These are phyloP conservation scores for Drosophila burlai DNA, from an alignment of 1,140 invertebrate species.

Conservation along the genomic window DNA sequence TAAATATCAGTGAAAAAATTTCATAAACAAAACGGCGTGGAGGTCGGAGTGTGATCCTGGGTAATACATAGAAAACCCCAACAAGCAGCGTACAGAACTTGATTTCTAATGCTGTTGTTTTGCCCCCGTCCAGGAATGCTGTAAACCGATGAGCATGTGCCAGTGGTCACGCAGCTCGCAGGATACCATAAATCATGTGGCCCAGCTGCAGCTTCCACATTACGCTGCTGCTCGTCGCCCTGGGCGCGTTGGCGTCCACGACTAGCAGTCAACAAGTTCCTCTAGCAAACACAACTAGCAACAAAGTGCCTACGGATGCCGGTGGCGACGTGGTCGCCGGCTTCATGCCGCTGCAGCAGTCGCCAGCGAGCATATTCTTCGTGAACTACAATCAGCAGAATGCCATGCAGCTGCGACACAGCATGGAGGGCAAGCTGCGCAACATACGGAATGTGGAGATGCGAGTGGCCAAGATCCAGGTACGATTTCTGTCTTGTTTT, in stretches of 20 bases:
- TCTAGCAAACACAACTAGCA: constrained; percentile 63
- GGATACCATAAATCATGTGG: constrained; percentile 41
- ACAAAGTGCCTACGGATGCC: constrained; percentile 73
- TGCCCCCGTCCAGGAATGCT: constrained; percentile 15
- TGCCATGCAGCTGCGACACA: constrained; percentile 72
- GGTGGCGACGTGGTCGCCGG: constrained; percentile 33
- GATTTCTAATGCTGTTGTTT: not conserved
- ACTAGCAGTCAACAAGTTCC: constrained; percentile 63
- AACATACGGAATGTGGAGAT: constrained; percentile 87
- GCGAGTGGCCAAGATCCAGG: constrained; percentile 87
- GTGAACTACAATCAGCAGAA: constrained; percentile 79
- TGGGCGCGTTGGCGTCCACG: constrained; percentile 25
- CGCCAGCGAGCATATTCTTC: constrained; percentile 70
- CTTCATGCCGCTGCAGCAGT: constrained; percentile 69
- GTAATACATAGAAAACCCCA: constrained; percentile 8
- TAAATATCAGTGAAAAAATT: constrained; percentile 38
- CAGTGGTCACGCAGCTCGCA: constrained; percentile 22
- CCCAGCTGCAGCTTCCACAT: constrained; percentile 23
- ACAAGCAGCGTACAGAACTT: not conserved
- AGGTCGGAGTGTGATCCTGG: constrained; percentile 16
- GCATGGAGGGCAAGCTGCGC: constrained; percentile 74
- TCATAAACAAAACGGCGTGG: constrained; percentile 55
- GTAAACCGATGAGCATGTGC: constrained; percentile 34
- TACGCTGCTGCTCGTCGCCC: constrained; percentile 39
- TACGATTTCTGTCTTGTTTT: too few species aligned